Conservation (phyloP, 2,888 invertebrate species). For the Baronia brevicornis region DNA sequence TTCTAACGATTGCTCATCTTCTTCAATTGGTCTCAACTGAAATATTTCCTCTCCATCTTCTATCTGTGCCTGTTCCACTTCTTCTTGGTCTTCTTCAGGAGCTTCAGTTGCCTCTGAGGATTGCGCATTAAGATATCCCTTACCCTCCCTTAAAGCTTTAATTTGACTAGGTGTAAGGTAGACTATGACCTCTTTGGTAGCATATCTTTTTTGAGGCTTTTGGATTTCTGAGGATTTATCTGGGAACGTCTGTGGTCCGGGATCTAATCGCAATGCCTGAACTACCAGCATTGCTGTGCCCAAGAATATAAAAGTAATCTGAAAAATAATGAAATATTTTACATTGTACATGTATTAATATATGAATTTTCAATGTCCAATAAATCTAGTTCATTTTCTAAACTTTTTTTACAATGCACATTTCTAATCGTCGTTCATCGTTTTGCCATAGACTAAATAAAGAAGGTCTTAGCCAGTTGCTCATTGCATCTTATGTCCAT, state of each 20-base stretch:
- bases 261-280: conserved; percentile 30
- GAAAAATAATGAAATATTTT: conserved; percentile 30
- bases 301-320: conserved; percentile 36
- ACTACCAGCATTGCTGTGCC: conserved; percentile 27
- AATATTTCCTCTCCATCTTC: conserved; percentile 12
- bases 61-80: conserved; percentile 18
- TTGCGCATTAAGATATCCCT: conserved; percentile 16
- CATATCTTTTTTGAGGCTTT: conserved; percentile 23
- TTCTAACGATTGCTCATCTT: conserved; percentile 1
- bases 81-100: conserved; percentile 16
- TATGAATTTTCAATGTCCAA: no score
- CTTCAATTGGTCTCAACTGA: conserved; percentile 4
- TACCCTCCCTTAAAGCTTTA: conserved; percentile 35
- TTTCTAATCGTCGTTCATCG: no score
- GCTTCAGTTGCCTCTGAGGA: conserved; percentile 16
- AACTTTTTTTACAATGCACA: no score
- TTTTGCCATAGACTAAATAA: no score
- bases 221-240: conserved; percentile 19
- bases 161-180: conserved; percentile 56
- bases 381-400: no score
- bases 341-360: conserved; percentile 1
- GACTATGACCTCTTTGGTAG: conserved; percentile 46
- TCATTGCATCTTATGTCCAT: no score
- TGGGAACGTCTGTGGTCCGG: conserved; percentile 36
- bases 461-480: no score